Evolutionary conservation across 2,797 vertebrate genomes (phyloP).

Genomic region (Neostethus bicornis): DNA sequence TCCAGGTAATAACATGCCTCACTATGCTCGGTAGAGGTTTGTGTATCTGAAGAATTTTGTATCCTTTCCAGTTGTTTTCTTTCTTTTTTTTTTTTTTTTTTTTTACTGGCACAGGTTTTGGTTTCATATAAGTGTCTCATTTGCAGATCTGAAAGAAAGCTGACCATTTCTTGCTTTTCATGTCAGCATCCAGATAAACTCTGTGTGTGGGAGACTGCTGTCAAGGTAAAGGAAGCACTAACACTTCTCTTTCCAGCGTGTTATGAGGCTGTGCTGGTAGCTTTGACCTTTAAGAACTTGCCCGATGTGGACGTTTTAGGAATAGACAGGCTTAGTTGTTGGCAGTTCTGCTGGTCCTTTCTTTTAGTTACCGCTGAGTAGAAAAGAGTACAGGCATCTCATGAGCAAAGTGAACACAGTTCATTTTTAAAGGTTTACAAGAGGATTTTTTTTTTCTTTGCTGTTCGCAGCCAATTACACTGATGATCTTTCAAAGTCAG

Average conservation of each 20-base stretch:
- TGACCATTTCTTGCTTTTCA: constrained; percentile 1
- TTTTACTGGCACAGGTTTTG: neutral
- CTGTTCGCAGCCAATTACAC: neutral
- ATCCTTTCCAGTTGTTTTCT: neutral
- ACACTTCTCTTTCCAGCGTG: neutral
- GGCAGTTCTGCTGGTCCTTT: constrained; percentile 1
- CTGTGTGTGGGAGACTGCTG: constrained; percentile 3
- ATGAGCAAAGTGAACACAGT: neutral
- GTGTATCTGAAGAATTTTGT: neutral
- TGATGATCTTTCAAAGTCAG: neutral
- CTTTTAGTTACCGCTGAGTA: neutral
- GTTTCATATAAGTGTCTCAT: constrained; percentile 1
- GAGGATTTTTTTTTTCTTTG: neutral
- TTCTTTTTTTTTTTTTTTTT: constrained; percentile 7
- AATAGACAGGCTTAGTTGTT: neutral
- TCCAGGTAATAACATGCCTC: no score
- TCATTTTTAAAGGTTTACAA: neutral
- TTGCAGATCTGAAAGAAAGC: constrained; percentile 4
- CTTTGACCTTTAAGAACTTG: neutral
- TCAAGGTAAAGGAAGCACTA: neutral
- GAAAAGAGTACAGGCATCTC: neutral
- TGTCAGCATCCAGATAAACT: neutral
- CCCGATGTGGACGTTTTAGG: neutral
- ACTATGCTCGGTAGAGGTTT: neutral
- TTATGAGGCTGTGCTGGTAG: neutral